These are phyloP conservation scores for Oryzias javanicus DNA, from an alignment of 2,113 vertebrate genomes.

Conservation along the genomic window DNA sequence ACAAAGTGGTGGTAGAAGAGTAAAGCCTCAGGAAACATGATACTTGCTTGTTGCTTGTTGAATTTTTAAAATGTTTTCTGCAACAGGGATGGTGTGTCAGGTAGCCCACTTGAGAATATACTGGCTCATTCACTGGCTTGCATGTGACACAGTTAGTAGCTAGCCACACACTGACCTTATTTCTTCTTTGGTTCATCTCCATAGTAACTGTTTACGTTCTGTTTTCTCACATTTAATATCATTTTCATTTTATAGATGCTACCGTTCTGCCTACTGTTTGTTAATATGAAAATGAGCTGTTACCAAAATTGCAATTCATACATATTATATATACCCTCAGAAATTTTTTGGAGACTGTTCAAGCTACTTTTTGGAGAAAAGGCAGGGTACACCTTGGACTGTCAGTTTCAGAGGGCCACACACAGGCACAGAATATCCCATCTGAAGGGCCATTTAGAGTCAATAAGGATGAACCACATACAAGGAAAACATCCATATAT, in stretches of 20 bases:
- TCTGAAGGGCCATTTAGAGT: no score
- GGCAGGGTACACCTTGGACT: no score
- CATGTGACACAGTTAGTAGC: slow-evolving; percentile 38
- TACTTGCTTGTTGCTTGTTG: slow-evolving; percentile 2
- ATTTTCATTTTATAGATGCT: neutral
- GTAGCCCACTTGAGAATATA: slow-evolving; percentile 6
- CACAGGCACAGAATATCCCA: no score
- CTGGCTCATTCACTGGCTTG: slow-evolving; percentile 28
- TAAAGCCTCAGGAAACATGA: slow-evolving; percentile 12
- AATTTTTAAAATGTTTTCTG: slow-evolving; percentile 24
- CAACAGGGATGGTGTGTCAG: neutral
- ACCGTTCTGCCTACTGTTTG: neutral
- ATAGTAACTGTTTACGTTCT: neutral
- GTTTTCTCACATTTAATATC: neutral
- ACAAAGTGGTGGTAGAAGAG: neutral
- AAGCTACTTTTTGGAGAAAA: no score
- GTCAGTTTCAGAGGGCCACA: no score
- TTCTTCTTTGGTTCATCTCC: neutral
- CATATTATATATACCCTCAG: no score
- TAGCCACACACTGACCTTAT: neutral
- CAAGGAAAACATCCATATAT: no score
- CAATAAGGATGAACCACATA: no score
- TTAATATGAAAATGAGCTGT: no score
- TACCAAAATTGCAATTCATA: no score
- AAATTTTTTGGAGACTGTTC: no score